Percentiles rank a stretch among this genome's conserved stretches.
Conservation (phyloP, 2,888 invertebrate genomes). For the Hololepta plana region DNA sequence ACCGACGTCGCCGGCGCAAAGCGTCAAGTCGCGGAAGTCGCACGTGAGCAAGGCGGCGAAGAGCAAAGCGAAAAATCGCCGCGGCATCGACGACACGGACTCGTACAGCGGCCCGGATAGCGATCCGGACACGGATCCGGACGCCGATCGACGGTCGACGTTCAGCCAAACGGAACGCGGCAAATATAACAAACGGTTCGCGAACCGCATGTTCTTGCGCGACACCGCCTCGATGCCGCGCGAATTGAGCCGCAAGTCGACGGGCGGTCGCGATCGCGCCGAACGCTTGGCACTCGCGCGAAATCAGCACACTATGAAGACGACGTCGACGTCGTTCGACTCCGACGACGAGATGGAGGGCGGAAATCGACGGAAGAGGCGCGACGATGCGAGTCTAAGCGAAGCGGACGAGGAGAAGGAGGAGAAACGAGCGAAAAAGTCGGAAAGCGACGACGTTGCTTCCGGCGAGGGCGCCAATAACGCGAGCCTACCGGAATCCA, state of each 20-base stretch:
- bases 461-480: no score
- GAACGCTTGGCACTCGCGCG: slow-evolving; percentile 14
- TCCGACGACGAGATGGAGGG: no score
- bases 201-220: slow-evolving; percentile 12
- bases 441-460: neutral
- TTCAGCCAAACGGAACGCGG: slow-evolving; percentile 21
- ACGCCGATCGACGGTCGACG: slow-evolving; percentile 21
- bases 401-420: slow-evolving; percentile 13
- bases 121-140: slow-evolving; percentile 26
- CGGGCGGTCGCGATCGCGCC: slow-evolving; percentile 14
- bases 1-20: slow-evolving; percentile 48
- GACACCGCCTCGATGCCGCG: slow-evolving; percentile 20
- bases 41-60: slow-evolving; percentile 32
- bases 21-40: slow-evolving; percentile 51
- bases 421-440: slow-evolving; percentile 1
- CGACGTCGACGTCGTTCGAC: slow-evolving; percentile 12
- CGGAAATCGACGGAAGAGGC: no score
- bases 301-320: slow-evolving; percentile 4
- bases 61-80: slow-evolving; percentile 6
- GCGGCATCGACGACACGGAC: slow-evolving; percentile 22
- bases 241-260: slow-evolving; percentile 15
- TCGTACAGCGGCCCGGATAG: no score
- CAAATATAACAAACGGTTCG: slow-evolving; percentile 17
- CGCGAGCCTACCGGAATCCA: slow-evolving; percentile 34
- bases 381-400: no score